Percentiles rank a stretch among this genome's conserved stretches.
These are phyloP conservation scores for Climacteris rufus DNA, from an alignment of 2,113 vertebrate species.

Conservation along the genomic window DNA sequence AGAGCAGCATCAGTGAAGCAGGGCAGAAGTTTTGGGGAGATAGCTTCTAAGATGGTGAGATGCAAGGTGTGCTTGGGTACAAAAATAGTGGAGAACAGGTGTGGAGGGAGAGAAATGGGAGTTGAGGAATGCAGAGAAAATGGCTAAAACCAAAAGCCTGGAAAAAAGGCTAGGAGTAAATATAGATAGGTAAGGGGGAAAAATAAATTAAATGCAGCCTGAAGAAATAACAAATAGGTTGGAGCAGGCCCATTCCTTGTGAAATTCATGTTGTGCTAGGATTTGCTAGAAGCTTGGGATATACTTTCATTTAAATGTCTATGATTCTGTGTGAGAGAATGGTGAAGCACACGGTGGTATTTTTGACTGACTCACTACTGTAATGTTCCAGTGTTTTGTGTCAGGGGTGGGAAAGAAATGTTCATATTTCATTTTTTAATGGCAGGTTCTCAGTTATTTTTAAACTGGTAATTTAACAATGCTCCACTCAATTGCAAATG, in stretches of 20 bases:
- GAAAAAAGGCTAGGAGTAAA: neutral
- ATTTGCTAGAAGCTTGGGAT: neutral
- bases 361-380: neutral
- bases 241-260: neutral
- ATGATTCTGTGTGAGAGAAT: neutral
- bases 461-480: neutral
- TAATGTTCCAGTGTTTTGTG: neutral
- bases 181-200: neutral
- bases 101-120: neutral
- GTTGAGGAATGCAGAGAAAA: neutral
- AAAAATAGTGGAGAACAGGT: neutral
- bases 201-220: neutral
- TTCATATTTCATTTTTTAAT: neutral
- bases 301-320: neutral
- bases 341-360: neutral
- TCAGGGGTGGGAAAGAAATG: neutral
- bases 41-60: neutral
- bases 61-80: neutral
- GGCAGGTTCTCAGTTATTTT: conserved; percentile 13
- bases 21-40: neutral
- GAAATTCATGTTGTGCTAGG: neutral
- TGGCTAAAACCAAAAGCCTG: neutral
- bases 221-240: neutral
- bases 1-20: neutral
- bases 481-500: neutral